Evolutionary conservation across 2,888 invertebrate genomes (phyloP).

Genomic region (Lycophotia porphyrea): DNA sequence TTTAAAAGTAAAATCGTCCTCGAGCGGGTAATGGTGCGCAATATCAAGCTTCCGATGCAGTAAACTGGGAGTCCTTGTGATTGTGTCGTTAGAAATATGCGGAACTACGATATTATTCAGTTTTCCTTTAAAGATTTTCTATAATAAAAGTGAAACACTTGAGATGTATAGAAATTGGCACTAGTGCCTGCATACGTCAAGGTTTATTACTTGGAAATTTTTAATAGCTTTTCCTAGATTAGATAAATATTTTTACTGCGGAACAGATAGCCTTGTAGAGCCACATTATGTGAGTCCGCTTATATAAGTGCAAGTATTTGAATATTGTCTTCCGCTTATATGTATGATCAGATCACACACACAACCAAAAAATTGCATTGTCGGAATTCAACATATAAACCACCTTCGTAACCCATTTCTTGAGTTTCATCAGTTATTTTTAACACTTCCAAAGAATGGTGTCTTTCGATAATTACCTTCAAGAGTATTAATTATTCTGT

Average conservation of each 20-base stretch:
- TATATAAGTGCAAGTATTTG: neutral
- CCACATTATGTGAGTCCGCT: neutral
- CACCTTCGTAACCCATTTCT: accelerated
- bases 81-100: conserved; percentile 24
- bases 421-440: neutral
- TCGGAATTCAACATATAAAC: neutral
- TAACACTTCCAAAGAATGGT: neutral
- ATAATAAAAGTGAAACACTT: neutral
- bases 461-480: neutral
- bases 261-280: too few relatives aligned
- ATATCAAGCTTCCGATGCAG: conserved; percentile 49
- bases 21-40: conserved; percentile 32
- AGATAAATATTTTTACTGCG: too few relatives aligned
- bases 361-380: neutral
- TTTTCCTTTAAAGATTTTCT: neutral
- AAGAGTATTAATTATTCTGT: conserved; percentile 28
- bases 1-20: conserved; percentile 63
- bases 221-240: too few relatives aligned
- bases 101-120: conserved; percentile 6
- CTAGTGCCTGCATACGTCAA: neutral
- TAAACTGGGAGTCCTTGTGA: conserved; percentile 21
- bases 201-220: conserved; percentile 5
- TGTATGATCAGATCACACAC: neutral
- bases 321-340: neutral
- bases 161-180: neutral